A percentile compares a stretch with the other conserved stretches of the same genome.
phyloP scores from a whole-genome alignment of 2,113 vertebrate species.

The Myotis davidii region DNA sequence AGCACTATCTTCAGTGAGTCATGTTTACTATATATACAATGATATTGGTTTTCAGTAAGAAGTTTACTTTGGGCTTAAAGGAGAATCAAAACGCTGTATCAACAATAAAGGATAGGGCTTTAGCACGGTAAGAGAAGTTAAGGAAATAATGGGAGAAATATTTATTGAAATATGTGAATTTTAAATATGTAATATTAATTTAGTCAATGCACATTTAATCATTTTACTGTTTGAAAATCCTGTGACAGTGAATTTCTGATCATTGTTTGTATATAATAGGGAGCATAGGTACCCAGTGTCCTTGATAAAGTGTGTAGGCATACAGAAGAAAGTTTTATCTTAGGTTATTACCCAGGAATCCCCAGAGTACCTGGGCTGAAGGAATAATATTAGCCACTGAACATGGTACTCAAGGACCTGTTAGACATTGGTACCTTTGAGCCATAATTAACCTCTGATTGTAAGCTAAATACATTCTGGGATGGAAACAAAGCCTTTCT shows the following conservation, averaged over 20 bases:
- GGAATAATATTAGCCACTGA: not conserved
- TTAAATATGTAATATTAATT: not conserved
- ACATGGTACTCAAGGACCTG: not conserved
- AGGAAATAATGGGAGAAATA: not conserved
- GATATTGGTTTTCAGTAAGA: not conserved
- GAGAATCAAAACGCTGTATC: not conserved
- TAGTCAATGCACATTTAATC: not conserved
- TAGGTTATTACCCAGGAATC: not conserved
- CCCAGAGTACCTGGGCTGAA: not conserved
- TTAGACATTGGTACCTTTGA: not conserved
- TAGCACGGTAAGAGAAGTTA: not conserved
- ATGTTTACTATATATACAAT: not conserved
- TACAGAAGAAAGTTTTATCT: not conserved
- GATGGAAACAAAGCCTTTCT: too few species aligned
- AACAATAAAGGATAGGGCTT: not conserved
- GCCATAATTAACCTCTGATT: not conserved
- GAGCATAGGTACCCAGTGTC: not conserved
- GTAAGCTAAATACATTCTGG: not conserved
- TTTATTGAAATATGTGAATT: not conserved
- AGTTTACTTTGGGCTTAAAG: not conserved
- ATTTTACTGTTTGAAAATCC: not conserved
- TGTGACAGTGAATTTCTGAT: not conserved
- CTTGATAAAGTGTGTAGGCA: not conserved
- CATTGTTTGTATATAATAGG: not conserved
- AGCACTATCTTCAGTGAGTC: not conserved